A percentile compares a stretch with the other conserved stretches of the same genome.
phyloP scores from a whole-genome alignment of 2,888 invertebrate species.

The Mesorhabditis belari region DNA sequence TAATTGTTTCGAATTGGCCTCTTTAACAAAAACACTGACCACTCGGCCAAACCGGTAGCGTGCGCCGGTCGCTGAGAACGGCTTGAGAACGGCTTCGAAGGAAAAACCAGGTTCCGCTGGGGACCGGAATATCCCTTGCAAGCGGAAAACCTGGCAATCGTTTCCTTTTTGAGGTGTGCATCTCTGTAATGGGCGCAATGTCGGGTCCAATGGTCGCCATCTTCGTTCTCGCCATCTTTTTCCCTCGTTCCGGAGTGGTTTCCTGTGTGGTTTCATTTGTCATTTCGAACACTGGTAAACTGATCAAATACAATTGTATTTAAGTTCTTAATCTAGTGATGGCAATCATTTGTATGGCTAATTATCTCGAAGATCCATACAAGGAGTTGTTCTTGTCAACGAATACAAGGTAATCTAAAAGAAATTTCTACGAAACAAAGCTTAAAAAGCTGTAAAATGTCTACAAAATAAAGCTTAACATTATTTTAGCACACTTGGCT shows the following conservation, averaged over 20 bases:
- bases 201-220: conserved; percentile 43
- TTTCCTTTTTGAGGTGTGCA: conserved; percentile 22
- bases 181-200: conserved; percentile 43
- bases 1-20: too few relatives aligned
- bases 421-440: background rate
- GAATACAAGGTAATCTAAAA: conserved; percentile 27
- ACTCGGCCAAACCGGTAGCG: too few relatives aligned
- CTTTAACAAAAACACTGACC: too few relatives aligned
- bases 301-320: background rate
- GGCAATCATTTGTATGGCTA: conserved; percentile 25
- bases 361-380: conserved; percentile 32
- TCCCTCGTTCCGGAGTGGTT: conserved; percentile 34
- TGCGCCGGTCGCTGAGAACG: too few relatives aligned
- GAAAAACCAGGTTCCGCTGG: too few relatives aligned
- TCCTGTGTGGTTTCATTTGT: conserved; percentile 38
- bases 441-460: background rate
- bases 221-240: conserved; percentile 41
- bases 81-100: background rate
- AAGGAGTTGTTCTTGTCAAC: conserved; percentile 30
- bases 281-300: conserved; percentile 25
- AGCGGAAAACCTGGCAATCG: background rate
- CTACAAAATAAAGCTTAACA: background rate
- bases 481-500: conserved; percentile 2
- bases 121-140: background rate
- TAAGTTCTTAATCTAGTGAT: conserved; percentile 4